phyloP scores from a whole-genome alignment of 2,797 vertebrate genomes.

The Peromyscus attwateri region DNA sequence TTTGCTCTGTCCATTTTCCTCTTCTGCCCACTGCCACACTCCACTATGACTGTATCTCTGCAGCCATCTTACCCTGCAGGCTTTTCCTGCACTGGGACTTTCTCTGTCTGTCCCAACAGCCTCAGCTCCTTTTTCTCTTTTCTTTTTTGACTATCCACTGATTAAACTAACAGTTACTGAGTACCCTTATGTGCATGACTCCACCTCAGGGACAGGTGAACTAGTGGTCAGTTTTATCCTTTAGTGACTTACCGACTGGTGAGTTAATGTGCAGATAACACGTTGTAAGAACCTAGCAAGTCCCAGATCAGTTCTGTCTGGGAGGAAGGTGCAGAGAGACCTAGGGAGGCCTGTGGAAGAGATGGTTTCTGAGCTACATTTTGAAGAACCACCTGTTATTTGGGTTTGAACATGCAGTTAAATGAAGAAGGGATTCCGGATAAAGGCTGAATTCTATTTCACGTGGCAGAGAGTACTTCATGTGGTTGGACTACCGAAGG shows the following conservation, averaged over 20 bases:
- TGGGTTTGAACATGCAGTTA: neutral
- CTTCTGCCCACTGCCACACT: neutral
- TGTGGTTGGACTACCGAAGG: neutral
- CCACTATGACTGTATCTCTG: no score
- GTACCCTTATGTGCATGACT: no score
- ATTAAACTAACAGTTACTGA: neutral
- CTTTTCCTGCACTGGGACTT: neutral
- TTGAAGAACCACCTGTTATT: neutral
- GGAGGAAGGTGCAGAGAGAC: neutral
- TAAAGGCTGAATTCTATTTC: neutral
- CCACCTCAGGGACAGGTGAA: neutral
- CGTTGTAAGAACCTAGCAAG: neutral
- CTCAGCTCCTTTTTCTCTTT: neutral
- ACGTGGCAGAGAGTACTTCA: neutral
- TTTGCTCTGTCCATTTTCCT: neutral
- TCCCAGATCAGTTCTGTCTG: neutral
- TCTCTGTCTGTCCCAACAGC: no score
- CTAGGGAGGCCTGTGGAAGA: neutral
- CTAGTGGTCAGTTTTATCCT: neutral
- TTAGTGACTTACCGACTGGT: neutral
- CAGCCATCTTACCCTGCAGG: neutral
- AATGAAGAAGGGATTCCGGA: neutral
- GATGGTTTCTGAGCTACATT: neutral
- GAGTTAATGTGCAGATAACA: neutral
- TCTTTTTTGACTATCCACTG: neutral